Conservation (phyloP, 2,888 invertebrate species). For the Dascillus cervinus region DNA sequence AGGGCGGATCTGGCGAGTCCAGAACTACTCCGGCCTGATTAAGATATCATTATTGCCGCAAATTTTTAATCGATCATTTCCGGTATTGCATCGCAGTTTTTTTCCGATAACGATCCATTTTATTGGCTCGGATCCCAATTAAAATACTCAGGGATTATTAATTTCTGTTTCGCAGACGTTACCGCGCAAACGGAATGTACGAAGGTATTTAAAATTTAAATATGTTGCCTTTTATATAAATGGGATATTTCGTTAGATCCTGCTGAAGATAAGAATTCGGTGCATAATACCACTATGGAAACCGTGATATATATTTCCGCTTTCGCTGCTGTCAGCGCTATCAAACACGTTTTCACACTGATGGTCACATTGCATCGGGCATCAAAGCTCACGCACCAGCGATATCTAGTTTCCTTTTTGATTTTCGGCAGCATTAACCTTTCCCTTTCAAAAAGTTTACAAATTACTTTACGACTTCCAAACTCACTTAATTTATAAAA, state of each 20-base stretch:
- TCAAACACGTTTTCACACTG: constrained; percentile 22
- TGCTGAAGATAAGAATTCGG: constrained; percentile 17
- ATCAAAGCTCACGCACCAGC: constrained; percentile 9
- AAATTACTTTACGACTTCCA: too few relatives aligned
- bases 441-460: too few relatives aligned
- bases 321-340: constrained; percentile 21
- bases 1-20: too few relatives aligned
- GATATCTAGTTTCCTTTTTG: constrained; percentile 9
- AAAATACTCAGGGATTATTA: constrained; percentile 17
- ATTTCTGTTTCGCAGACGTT: constrained; percentile 15
- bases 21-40: too few relatives aligned
- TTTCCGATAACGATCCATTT: too few relatives aligned
- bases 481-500: too few relatives aligned
- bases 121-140: constrained; percentile 16
- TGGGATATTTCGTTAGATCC: constrained; percentile 24
- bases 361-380: constrained; percentile 17
- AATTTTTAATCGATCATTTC: too few relatives aligned
- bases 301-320: constrained; percentile 24
- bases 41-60: too few relatives aligned
- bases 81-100: too few relatives aligned
- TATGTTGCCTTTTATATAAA: constrained; percentile 19
- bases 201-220: constrained; percentile 23
- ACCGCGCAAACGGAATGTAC: constrained; percentile 16
- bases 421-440: constrained; percentile 6
- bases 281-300: constrained; percentile 20